phyloP scores from a whole-genome alignment of 2,797 vertebrate genomes.

The Mormyrus proboscirostris region DNA sequence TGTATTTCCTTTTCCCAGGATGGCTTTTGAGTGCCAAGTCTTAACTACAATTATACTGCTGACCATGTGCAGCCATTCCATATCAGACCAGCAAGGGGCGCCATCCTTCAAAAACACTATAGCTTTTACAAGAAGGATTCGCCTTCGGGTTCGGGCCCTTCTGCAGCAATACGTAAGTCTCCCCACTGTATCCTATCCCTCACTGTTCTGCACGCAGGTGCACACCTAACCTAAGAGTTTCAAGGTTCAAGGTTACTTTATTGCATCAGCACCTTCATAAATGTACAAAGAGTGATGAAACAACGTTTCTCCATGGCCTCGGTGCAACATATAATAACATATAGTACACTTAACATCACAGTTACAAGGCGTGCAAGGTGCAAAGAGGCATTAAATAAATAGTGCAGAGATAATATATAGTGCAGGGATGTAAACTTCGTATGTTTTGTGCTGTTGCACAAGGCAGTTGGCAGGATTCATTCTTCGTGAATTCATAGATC shows the following conservation, averaged over 20 bases:
- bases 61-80: conserved; percentile 24
- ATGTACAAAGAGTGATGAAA: background rate
- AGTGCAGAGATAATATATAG: too few species aligned
- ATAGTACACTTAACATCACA: background rate
- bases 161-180: conserved; percentile 59
- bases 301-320: background rate
- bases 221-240: background rate
- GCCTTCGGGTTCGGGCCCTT: conserved; percentile 52
- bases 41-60: conserved; percentile 39
- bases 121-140: conserved; percentile 43
- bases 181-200: background rate
- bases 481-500: too few species aligned
- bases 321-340: background rate
- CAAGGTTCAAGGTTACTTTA: background rate
- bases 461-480: background rate
- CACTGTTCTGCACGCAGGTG: background rate
- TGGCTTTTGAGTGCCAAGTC: conserved; percentile 38
- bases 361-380: background rate
- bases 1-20: conserved; percentile 38
- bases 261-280: background rate
- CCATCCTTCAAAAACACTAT: conserved; percentile 48
- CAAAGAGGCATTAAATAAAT: background rate
- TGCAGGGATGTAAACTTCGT: background rate
- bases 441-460: background rate
- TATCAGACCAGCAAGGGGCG: conserved; percentile 19